A percentile compares a stretch with the other conserved stretches of the same genome.
phyloP scores from a whole-genome alignment of 2,797 vertebrate genomes.

The Sarcoramphus papa region DNA sequence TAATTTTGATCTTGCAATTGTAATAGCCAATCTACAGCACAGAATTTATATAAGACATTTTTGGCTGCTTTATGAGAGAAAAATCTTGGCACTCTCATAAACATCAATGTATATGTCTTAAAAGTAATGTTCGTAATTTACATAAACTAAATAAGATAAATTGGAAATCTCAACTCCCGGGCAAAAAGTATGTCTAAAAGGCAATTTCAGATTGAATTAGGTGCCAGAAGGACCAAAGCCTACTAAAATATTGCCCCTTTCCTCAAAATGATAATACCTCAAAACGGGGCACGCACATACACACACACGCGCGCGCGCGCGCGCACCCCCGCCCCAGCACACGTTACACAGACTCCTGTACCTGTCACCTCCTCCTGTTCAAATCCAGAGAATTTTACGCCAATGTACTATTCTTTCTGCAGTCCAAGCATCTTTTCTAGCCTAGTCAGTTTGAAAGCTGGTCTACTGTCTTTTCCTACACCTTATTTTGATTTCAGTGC shows the following conservation, averaged over 20 bases:
- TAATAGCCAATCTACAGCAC: constrained; percentile 24
- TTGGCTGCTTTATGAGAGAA: constrained; percentile 23
- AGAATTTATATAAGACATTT: constrained; percentile 13
- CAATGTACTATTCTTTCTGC: background rate
- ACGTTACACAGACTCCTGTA: fast-evolving
- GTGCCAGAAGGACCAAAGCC: background rate
- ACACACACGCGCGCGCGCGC: no score
- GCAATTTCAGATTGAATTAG: constrained; percentile 18
- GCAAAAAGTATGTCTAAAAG: constrained; percentile 6
- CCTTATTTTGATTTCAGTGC: background rate
- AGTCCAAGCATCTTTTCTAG: background rate
- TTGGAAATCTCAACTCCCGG: background rate
- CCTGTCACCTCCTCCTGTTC: background rate
- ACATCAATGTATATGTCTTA: constrained; percentile 33
- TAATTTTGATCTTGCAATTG: constrained; percentile 43
- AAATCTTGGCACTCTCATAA: constrained; percentile 3
- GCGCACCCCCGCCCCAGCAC: no score
- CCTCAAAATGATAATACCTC: background rate
- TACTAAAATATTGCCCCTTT: background rate
- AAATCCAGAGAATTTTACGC: background rate
- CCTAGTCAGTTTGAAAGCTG: background rate
- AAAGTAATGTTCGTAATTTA: constrained; percentile 45
- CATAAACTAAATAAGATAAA: constrained; percentile 41
- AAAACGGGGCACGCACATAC: fast-evolving
- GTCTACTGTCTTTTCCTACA: background rate